Conservation (phyloP, 1,140 invertebrate genomes). For the Bradysia coprophila region DNA sequence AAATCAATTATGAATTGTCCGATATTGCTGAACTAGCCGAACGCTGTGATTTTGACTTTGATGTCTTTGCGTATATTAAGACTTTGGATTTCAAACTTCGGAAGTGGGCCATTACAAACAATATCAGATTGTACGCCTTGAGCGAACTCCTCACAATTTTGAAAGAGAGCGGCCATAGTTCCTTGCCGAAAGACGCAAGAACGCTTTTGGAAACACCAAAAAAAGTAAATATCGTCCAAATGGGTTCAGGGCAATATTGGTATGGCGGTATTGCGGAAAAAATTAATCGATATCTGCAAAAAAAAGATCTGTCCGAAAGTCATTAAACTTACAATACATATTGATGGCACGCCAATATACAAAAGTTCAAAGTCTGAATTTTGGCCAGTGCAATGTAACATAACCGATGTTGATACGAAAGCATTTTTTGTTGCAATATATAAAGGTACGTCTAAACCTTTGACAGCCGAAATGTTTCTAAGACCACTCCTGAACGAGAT, state of each 20-base stretch:
- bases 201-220: conserved; percentile 6
- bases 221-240: conserved; percentile 1
- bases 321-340: conserved; percentile 5
- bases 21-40: too few relatives aligned
- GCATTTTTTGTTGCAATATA: conserved; percentile 7
- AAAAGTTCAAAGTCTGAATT: conserved; percentile 4
- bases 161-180: too few relatives aligned
- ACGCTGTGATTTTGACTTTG: too few relatives aligned
- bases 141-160: too few relatives aligned
- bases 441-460: conserved; percentile 6
- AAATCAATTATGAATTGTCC: too few relatives aligned
- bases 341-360: conserved; percentile 7
- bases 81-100: too few relatives aligned
- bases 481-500: conserved; percentile 6
- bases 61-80: too few relatives aligned
- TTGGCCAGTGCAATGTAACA: conserved; percentile 7
- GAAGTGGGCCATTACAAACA: too few relatives aligned
- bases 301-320: not conserved
- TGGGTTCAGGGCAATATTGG: conserved; percentile 4
- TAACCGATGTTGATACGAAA: conserved; percentile 4
- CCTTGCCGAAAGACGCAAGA: conserved; percentile 3
- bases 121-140: too few relatives aligned
- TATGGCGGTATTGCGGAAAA: conserved; percentile 5
- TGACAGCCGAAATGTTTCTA: conserved; percentile 5
- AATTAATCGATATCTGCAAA: conserved; percentile 2